Evolutionary conservation across 2,797 vertebrate genomes (phyloP), one percentile per base, ranked within the genome.

Genomic region (Falco concolor): DNA sequence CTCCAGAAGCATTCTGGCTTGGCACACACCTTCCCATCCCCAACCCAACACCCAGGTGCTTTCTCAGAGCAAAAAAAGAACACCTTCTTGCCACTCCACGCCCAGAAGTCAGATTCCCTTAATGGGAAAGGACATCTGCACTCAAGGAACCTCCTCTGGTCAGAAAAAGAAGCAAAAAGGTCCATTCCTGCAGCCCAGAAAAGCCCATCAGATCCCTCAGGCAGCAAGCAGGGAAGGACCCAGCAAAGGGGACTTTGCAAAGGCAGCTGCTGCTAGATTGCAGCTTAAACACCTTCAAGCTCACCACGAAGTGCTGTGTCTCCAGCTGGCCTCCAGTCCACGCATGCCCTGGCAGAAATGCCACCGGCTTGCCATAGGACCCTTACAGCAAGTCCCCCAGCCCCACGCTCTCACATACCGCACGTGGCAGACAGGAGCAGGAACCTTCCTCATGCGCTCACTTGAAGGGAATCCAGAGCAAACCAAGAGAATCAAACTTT

Each of bases 141-240:
- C 40, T 40, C 2, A 1, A 45, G 38, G 3, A 17, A 42, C 36
- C 64, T 50, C 44, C 53, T 56, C 64, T 10, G 63, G 23, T 12
- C 34, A 65, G 47, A 9, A 40, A 61, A 60, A 15, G 44, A 19
- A 63, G 25, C 52, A 76, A 67, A 70, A 9, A 54, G 45, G 15
- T 21, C 23, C 60, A 17, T 19, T 25, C 23, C 73, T 44, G 53
- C 42, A 73, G 57, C 36, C 30, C 44, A 2, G 0, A 18, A 34
- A 54, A 70, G 34, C 56, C 42, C 17, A 2, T 22, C 59, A 60
- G 56, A 72, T 11, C 17, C 21, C 6, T 8, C 0, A 0, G 14
- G 42, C 28, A 76, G 19, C 53, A 38, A 87, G 63, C 1, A 1
- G 38, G 10, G 73, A 74, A 36, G 47, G n/a, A 72, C 59, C 4